Percentiles rank a stretch among this genome's conserved stretches.
phyloP scores from a whole-genome alignment of 1,140 invertebrate genomes.

The Uloborus diversus region DNA sequence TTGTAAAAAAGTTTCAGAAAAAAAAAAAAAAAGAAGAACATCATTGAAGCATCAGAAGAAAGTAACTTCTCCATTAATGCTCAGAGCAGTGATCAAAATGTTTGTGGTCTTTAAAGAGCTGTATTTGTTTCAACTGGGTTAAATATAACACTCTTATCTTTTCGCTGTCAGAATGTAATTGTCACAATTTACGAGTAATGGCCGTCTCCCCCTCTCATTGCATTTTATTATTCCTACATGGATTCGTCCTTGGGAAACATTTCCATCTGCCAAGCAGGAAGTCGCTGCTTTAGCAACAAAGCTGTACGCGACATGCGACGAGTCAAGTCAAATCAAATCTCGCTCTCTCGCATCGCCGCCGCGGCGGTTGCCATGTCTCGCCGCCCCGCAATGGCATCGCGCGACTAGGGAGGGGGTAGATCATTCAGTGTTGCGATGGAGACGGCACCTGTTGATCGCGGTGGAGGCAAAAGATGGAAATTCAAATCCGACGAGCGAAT shows the following conservation, averaged over 20 bases:
- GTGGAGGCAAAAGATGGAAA: constrained; percentile 9
- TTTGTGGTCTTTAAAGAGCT: not conserved
- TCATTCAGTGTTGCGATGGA: not conserved
- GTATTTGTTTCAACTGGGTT: not conserved
- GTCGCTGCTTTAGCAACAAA: constrained; percentile 5
- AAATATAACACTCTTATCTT: constrained; percentile 18
- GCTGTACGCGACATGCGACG: not conserved
- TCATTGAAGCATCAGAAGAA: too few species aligned
- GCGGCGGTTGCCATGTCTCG: not conserved
- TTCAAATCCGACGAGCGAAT: not conserved
- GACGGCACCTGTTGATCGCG: constrained; percentile 10
- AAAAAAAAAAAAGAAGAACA: too few species aligned
- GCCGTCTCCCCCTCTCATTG: not conserved
- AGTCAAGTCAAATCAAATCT: not conserved
- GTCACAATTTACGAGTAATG: constrained; percentile 17
- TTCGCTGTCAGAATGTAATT: not conserved
- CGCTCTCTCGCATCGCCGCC: constrained; percentile 1
- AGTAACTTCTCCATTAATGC: too few species aligned
- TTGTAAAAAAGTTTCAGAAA: too few species aligned
- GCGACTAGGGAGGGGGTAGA: not conserved
- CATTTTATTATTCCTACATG: not conserved
- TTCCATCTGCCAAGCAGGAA: constrained; percentile 22
- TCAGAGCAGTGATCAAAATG: too few species aligned
- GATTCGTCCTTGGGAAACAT: constrained; percentile 1
- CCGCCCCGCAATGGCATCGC: not conserved